phyloP scores from a whole-genome alignment of 1,140 invertebrate genomes.

The Lordiphosa stackelbergi region DNA sequence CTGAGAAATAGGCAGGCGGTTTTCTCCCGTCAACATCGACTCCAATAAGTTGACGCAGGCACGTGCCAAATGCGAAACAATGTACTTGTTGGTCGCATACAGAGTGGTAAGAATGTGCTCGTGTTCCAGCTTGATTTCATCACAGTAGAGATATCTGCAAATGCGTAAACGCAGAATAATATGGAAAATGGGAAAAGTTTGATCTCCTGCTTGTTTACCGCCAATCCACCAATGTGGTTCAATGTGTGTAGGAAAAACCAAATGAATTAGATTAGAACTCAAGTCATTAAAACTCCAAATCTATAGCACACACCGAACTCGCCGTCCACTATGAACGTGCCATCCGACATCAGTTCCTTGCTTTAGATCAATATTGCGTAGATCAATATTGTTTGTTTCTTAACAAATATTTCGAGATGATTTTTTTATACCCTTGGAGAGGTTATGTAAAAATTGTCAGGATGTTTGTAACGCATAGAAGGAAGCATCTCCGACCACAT shows the following conservation, averaged over 20 bases:
- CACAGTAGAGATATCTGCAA: slow-evolving; percentile 83
- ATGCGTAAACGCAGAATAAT: too few species aligned
- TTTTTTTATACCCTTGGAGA: too few species aligned
- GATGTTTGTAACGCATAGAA: too few species aligned
- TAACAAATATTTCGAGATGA: too few species aligned
- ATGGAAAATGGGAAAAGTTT: too few species aligned
- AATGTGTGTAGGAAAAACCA: slow-evolving; percentile 76
- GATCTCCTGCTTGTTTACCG: slow-evolving; percentile 91
- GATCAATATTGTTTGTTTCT: too few species aligned
- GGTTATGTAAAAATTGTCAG: too few species aligned
- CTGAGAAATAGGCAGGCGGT: slow-evolving; percentile 93
- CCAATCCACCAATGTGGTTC: slow-evolving; percentile 87
- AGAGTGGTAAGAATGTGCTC: slow-evolving; percentile 93
- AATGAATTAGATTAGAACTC: too few species aligned
- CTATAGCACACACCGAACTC: slow-evolving; percentile 79
- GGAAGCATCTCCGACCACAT: too few species aligned
- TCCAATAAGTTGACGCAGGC: slow-evolving; percentile 95
- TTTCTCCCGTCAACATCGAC: slow-evolving; percentile 93
- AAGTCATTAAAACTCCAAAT: too few species aligned
- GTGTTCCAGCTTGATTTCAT: slow-evolving; percentile 94
- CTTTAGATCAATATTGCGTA: too few species aligned
- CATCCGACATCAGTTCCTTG: slow-evolving; percentile 94
- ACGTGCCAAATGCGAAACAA: slow-evolving; percentile 92
- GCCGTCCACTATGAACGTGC: slow-evolving; percentile 90
- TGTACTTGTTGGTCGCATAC: slow-evolving; percentile 95